Evolutionary conservation across 2,888 invertebrate genomes (phyloP).

Genomic region (Dugesia japonica): DNA sequence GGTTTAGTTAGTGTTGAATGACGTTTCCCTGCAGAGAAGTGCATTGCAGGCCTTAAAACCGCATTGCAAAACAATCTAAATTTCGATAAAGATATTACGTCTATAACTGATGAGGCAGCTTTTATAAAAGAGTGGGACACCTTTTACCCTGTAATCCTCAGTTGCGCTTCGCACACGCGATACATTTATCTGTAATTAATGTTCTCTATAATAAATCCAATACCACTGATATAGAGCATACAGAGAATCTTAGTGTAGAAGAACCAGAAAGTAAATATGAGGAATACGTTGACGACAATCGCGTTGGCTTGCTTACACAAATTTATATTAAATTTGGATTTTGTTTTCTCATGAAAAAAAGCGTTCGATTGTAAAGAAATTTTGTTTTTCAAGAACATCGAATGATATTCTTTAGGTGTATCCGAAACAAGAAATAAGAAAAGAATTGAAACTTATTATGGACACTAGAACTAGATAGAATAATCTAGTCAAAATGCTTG

Average conservation of each 20-base stretch:
- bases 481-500: background rate
- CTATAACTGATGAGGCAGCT: too few relatives aligned
- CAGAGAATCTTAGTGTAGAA: background rate
- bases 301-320: background rate
- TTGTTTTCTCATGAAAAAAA: background rate
- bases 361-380: background rate
- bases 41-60: too few relatives aligned
- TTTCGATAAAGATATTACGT: too few relatives aligned
- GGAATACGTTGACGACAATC: background rate
- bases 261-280: background rate
- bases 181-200: background rate
- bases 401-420: background rate
- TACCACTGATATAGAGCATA: background rate
- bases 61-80: too few relatives aligned
- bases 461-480: background rate
- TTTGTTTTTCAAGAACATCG: background rate
- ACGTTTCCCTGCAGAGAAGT: too few relatives aligned
- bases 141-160: too few relatives aligned
- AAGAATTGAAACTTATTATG: background rate
- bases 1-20: too few relatives aligned
- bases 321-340: background rate
- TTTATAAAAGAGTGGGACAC: too few relatives aligned
- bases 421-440: background rate
- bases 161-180: too few relatives aligned
- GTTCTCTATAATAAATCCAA: constrained; percentile 8